Base-by-base conservation (phyloP, 2,113 vertebrate species). In the Coptodon bakossiorum region DNA sequence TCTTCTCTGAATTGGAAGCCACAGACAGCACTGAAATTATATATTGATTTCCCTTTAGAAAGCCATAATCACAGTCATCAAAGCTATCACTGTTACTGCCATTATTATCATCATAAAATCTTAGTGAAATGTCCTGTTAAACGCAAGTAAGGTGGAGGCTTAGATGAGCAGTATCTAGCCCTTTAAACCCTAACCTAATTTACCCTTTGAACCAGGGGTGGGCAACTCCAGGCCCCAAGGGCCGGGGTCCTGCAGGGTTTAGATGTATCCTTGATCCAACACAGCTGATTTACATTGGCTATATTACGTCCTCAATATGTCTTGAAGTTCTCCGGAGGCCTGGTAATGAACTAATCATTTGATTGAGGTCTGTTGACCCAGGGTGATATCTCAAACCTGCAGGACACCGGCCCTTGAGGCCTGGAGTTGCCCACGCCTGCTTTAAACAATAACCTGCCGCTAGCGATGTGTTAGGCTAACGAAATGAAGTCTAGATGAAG, bases 171-270 rank as follows among this genome's bases (percentile, higher is more conserved):
- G 24, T 12, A 12, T 31, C 43, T 76, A 73, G 29, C 59, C 59
- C 59, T 63, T 34, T 61, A 31, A 34, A 63, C 9, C 59, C 59
- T 63, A 63, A 63, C 59, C 9, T 63, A 19, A 63, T 63, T 63
- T 63, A 63, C 29, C 59, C 59, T 34, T 19, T 63, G 34, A 63
- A 63, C 59, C 59, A 63, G 59, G 3, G 6, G 16, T 63, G 59
- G 9, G 59, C 5, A 63, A 11, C 29, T 63, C 59, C 59, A 61
- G 16, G 16, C 59, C 29, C 6, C 59, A 63, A 19, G 59, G 59
- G 59, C 16, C 3, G 0, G 3, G 16, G 16, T 34, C 59, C 59
- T 63, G 29, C 29, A 63, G 29, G 29, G 16, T 19, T 61, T 63
- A 6, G 59, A 63, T 34, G 2, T 63, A 63, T 63, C 29, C 59